Percentiles rank a stretch among this genome's conserved stretches.
phyloP scores from a whole-genome alignment of 2,113 vertebrate species.

The Madoqua kirkii region DNA sequence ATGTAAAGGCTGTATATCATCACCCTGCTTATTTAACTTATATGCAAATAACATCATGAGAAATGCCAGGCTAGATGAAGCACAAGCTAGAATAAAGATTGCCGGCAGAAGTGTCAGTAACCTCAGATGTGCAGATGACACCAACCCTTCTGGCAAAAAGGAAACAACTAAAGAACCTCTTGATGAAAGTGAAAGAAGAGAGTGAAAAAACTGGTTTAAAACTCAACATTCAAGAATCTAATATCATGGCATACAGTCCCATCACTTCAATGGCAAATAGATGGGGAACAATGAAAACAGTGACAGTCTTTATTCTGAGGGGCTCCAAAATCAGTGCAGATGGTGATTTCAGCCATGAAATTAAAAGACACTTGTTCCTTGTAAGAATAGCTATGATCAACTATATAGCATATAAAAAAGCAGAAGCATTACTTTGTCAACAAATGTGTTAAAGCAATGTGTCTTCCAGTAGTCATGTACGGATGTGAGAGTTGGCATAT shows the following conservation, averaged over 20 bases:
- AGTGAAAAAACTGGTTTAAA: not conserved
- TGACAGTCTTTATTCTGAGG: not conserved
- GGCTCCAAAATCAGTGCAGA: not conserved
- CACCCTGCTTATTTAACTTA: not conserved
- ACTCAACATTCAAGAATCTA: not conserved
- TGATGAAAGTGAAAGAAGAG: not conserved
- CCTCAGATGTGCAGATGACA: not conserved
- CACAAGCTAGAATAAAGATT: not conserved
- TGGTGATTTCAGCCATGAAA: not conserved
- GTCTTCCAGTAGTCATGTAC: not conserved
- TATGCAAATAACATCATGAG: not conserved
- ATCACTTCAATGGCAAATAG: not conserved
- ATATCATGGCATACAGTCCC: not conserved
- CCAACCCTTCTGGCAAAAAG: not conserved
- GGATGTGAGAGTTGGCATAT: not conserved
- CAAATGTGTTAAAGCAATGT: not conserved
- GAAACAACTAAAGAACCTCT: not conserved
- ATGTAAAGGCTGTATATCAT: not conserved
- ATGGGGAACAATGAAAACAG: not conserved
- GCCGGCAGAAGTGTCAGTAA: not conserved
- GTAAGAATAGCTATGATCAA: not conserved
- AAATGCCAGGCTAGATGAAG: not conserved
- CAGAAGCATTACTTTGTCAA: not conserved
- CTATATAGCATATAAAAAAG: not conserved
- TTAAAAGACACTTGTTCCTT: not conserved